Base-by-base conservation (phyloP, 2,888 invertebrate species). In the Tinea semifulvella region DNA sequence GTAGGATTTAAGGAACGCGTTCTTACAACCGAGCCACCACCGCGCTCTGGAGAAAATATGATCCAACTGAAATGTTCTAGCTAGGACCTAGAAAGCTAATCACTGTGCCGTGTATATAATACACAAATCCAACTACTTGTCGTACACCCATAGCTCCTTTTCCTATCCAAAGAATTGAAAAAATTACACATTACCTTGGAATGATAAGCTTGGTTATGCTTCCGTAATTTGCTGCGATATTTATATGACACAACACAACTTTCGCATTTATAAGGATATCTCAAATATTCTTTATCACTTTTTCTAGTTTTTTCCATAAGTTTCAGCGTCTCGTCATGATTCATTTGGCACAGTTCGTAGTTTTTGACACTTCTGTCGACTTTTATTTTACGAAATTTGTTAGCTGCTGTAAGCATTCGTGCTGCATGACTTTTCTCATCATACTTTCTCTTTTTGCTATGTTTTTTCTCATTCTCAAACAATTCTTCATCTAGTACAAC, bases 221-320 rank as follows among this genome's bases (percentile, higher is more conserved):
- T 8, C 2, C 2, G 3, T 7, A 22, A 25, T 2, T 14, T 8
- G 2, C 2, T 18, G 4, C 7, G 1, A 3, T 11, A n/a, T 3
- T 22, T 25, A 14, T 17, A 40, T 2, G 17, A 20, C 2, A 13
- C 14, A 25, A 40, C n/a, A 35, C 47, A 46, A 18, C 19, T 28
- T 16, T 43, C 39, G 26, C 40, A 46, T 25, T 44, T 40, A 4
- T 11, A 40, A 27, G 13, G 14, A 20, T 44, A 31, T 5, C 38
- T 42, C 35, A 31, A 17, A 31, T 20, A 20, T 10, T 28, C 14
- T 20, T 31, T 31, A 2, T 31, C 31, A 4, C 2, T 31, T 13
- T 31, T 31, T 14, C 14, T n/a, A n/a, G n/a, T 14, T 11, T 11
- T 31, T 14, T 31, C 31, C 31, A 31, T 31, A 2, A 31, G 7